Evolutionary conservation across 2,888 invertebrate species (phyloP).

Genomic region (Polyommatus iphigenia): DNA sequence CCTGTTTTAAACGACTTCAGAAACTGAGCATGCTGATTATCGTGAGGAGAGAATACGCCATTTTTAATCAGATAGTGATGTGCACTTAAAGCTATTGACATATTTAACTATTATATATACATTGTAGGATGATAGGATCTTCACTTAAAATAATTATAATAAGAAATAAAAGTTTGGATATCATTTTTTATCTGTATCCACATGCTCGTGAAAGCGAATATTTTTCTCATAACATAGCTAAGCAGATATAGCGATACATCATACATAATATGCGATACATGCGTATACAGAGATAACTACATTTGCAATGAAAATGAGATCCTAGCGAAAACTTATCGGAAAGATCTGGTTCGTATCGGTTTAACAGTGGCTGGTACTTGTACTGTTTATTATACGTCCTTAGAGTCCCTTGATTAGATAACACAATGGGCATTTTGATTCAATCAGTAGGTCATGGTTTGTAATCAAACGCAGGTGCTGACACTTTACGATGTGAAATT

Average conservation of each 20-base stretch:
- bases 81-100: not conserved
- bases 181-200: not conserved
- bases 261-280: no score
- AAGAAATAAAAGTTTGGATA: not conserved
- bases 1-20: no score
- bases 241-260: no score
- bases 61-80: slow-evolving; percentile 5
- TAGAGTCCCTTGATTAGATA: not conserved
- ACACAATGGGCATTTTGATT: not conserved
- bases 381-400: not conserved
- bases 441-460: slow-evolving; percentile 13
- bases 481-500: slow-evolving; percentile 37
- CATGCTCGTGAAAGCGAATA: not conserved
- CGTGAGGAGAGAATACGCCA: slow-evolving; percentile 17
- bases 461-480: slow-evolving; percentile 1
- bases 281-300: no score
- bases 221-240: not conserved
- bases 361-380: not conserved
- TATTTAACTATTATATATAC: not conserved
- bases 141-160: not conserved
- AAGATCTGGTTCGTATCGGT: not conserved
- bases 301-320: not conserved
- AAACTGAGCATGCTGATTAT: slow-evolving; percentile 32
- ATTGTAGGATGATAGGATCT: not conserved
- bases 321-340: not conserved